A percentile compares a stretch with the other conserved stretches of the same genome.
phyloP scores from a whole-genome alignment of 2,113 vertebrate species.

The Leptobrachium ailaonicum region DNA sequence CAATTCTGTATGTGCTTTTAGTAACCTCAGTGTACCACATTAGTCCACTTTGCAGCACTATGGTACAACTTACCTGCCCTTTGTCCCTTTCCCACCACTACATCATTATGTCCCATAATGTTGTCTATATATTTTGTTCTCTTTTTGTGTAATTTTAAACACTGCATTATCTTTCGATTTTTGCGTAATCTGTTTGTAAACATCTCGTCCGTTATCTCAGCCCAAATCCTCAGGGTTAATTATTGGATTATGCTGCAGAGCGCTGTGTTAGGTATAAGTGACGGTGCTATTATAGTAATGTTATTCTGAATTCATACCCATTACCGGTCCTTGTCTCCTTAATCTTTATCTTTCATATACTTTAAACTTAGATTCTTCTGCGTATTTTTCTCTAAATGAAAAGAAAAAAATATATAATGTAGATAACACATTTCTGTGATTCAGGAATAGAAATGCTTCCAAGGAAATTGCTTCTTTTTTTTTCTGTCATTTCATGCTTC shows the following conservation, averaged over 20 bases:
- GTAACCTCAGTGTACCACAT: too few species aligned
- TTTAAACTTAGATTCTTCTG: slow-evolving; percentile 13
- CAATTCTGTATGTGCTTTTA: too few species aligned
- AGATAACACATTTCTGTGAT: slow-evolving; percentile 42
- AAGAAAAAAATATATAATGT: slow-evolving; percentile 34
- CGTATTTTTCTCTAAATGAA: not conserved
- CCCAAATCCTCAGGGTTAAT: not conserved
- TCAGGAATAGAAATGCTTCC: slow-evolving; percentile 37
- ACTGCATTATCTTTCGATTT: too few species aligned
- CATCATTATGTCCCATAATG: too few species aligned
- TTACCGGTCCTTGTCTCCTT: slow-evolving; percentile 23
- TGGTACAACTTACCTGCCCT: too few species aligned
- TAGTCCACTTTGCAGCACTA: too few species aligned
- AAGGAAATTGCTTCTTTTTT: slow-evolving; percentile 41
- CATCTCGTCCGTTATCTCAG: not conserved
- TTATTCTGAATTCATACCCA: not conserved
- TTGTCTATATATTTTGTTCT: too few species aligned
- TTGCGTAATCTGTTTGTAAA: not conserved
- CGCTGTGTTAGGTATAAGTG: not conserved
- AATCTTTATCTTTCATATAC: slow-evolving; percentile 19
- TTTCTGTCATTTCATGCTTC: slow-evolving; percentile 45
- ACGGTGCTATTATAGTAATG: slow-evolving; percentile 5
- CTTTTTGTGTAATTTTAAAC: too few species aligned
- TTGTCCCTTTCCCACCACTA: too few species aligned
- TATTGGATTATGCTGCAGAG: not conserved